These are phyloP conservation scores for Cryptophagus acutangulus DNA, from an alignment of 2,888 invertebrate genomes.

Conservation along the genomic window DNA sequence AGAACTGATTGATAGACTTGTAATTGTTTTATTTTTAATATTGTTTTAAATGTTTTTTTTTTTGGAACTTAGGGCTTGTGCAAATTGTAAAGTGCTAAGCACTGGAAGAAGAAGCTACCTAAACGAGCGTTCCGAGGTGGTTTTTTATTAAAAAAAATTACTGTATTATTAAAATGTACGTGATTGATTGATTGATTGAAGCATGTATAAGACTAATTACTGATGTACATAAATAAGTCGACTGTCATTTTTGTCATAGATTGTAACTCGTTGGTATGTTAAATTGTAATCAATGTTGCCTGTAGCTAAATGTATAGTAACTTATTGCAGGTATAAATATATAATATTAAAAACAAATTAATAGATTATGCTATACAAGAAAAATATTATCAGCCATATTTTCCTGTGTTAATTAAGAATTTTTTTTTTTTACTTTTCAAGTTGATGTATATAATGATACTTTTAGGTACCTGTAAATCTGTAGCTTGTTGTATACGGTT, in stretches of 20 bases:
- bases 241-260: constrained; percentile 46
- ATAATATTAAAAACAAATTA: constrained; percentile 4
- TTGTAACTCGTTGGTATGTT: constrained; percentile 46
- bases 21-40: constrained; percentile 17
- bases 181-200: constrained; percentile 30
- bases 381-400: constrained; percentile 36
- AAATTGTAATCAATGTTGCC: constrained; percentile 46
- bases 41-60: constrained; percentile 20
- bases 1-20: constrained; percentile 20
- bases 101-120: constrained; percentile 30
- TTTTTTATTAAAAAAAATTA: constrained; percentile 17
- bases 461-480: constrained; percentile 49
- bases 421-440: constrained; percentile 27
- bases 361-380: constrained; percentile 4
- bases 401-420: constrained; percentile 36
- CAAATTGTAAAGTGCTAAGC: constrained; percentile 43
- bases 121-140: constrained; percentile 17
- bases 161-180: constrained; percentile 35
- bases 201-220: constrained; percentile 40
- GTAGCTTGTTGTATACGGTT: constrained; percentile 48
- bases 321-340: constrained; percentile 46
- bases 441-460: constrained; percentile 37
- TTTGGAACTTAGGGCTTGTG: constrained; percentile 43
- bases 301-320: constrained; percentile 50
- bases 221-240: constrained; percentile 46